phyloP scores from a whole-genome alignment of 2,888 invertebrate species.

The Eupithecia exiguata region DNA sequence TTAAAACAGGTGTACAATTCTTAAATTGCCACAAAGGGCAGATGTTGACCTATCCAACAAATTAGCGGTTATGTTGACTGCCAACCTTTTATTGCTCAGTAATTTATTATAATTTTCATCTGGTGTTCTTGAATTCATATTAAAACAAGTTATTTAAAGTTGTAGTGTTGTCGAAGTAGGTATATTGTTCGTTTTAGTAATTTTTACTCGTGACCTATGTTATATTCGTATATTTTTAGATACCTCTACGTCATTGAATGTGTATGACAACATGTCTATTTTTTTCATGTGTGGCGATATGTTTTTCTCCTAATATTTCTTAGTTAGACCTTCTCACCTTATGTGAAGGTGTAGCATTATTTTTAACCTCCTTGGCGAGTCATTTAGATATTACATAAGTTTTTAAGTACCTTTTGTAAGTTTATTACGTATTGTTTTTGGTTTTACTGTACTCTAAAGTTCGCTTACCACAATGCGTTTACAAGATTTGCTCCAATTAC shows the following conservation, averaged over 20 bases:
- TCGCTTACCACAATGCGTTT: background rate
- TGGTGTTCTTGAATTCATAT: conserved; percentile 3
- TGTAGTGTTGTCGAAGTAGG: background rate
- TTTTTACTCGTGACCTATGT: background rate
- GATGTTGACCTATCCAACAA: conserved; percentile 38
- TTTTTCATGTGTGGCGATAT: background rate
- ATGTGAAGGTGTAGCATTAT: background rate
- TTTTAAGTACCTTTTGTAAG: conserved; percentile 6
- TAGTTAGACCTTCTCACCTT: background rate
- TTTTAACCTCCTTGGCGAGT: background rate
- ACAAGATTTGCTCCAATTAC: background rate
- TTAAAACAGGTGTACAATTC: conserved; percentile 34
- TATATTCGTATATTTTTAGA: conserved; percentile 4
- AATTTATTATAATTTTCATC: conserved; percentile 21
- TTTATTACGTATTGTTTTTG: conserved; percentile 16
- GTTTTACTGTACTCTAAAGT: conserved; percentile 1
- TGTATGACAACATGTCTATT: background rate
- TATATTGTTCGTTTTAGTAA: background rate
- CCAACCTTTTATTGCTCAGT: conserved; percentile 18
- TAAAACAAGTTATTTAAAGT: background rate
- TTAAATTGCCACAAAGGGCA: conserved; percentile 39
- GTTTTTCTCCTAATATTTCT: background rate
- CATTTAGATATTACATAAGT: conserved; percentile 3
- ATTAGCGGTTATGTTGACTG: conserved; percentile 24
- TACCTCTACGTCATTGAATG: background rate